phyloP scores from a whole-genome alignment of 2,888 invertebrate genomes.

The Polyploca ridens region DNA sequence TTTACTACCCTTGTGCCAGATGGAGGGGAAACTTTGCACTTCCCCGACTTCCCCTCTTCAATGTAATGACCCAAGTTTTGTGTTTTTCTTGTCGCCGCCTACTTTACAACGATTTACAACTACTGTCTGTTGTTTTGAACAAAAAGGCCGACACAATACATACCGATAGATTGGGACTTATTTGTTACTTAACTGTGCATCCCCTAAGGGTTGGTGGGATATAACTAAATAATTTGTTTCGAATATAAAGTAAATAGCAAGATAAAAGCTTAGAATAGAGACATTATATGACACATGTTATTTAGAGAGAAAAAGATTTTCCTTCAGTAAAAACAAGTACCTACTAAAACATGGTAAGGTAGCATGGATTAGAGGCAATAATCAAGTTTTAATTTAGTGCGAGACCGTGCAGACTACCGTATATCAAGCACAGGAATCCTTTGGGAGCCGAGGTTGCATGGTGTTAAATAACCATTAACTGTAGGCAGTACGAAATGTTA shows the following conservation, averaged over 20 bases:
- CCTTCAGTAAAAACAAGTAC: too few relatives aligned
- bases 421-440: not conserved
- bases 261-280: not conserved
- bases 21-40: slow-evolving; percentile 69
- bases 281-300: not conserved
- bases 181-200: not conserved
- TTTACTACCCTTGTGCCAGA: slow-evolving; percentile 46
- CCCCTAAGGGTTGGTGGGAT: not conserved
- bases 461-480: not conserved
- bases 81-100: slow-evolving; percentile 67
- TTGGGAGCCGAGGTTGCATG: too few relatives aligned
- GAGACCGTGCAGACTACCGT: not conserved
- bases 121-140: slow-evolving; percentile 37
- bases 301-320: not conserved
- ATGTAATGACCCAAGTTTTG: slow-evolving; percentile 70
- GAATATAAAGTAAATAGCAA: not conserved
- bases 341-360: not conserved
- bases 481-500: not conserved
- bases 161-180: not conserved
- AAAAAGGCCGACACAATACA: slow-evolving; percentile 6
- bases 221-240: too few relatives aligned
- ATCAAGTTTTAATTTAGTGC: slow-evolving; percentile 1
- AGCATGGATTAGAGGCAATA: not conserved
- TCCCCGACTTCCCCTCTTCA: slow-evolving; percentile 19
- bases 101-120: slow-evolving; percentile 61